Evolutionary conservation across 92 coral and sea anemone species (phyloP).

Genomic region (Porites divaricata): DNA sequence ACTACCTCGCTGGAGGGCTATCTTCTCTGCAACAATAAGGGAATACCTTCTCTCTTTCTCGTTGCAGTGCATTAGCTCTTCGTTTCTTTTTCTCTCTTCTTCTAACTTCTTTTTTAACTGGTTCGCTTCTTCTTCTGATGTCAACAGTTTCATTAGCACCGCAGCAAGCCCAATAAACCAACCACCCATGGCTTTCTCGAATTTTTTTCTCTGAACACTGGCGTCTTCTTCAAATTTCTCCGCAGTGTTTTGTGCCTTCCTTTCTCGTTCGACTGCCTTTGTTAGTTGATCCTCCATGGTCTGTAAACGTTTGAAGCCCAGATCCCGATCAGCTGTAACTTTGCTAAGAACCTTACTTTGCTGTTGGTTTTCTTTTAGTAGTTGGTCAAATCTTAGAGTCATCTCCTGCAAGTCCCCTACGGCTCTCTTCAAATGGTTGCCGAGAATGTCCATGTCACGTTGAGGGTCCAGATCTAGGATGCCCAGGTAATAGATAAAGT

Average conservation of each 20-base stretch:
- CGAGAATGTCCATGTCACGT: slow-evolving; percentile 74
- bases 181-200: slow-evolving; percentile 67
- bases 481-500: not conserved
- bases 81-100: slow-evolving; percentile 56
- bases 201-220: slow-evolving; percentile 55
- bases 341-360: slow-evolving; percentile 56
- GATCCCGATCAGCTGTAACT: slow-evolving; percentile 63
- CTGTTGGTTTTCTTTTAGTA: slow-evolving; percentile 64
- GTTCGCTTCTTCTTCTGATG: slow-evolving; percentile 77
- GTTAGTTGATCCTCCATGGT: slow-evolving; percentile 49
- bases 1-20: slow-evolving; percentile 73
- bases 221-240: slow-evolving; percentile 59
- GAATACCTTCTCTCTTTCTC: slow-evolving; percentile 81
- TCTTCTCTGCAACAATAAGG: slow-evolving; percentile 68
- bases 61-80: slow-evolving; percentile 52
- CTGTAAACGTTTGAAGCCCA: slow-evolving; percentile 54
- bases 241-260: slow-evolving; percentile 56
- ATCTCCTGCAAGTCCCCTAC: slow-evolving; percentile 77
- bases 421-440: slow-evolving; percentile 74
- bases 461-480: slow-evolving; percentile 1
- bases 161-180: slow-evolving; percentile 72
- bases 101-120: slow-evolving; percentile 60
- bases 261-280: slow-evolving; percentile 48
- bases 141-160: slow-evolving; percentile 77
- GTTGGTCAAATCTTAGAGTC: slow-evolving; percentile 63